phyloP scores from a whole-genome alignment of 1,140 invertebrate species.

The Nasonia giraulti region DNA sequence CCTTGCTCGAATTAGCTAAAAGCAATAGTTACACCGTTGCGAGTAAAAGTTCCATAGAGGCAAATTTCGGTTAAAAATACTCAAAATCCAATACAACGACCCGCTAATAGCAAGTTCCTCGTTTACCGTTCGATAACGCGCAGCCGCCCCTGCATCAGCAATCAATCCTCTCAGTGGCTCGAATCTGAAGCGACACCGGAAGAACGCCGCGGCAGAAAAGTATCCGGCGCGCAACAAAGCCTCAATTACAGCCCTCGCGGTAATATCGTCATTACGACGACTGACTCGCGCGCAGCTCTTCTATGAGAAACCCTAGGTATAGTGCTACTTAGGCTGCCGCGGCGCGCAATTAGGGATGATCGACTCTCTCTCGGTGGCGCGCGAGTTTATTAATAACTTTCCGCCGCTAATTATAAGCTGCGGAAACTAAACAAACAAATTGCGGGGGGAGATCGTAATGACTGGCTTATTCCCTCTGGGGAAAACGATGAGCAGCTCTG shows the following conservation, averaged over 20 bases:
- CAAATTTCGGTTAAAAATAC: conserved; percentile 3
- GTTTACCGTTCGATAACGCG: too few relatives aligned
- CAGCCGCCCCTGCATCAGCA: too few relatives aligned
- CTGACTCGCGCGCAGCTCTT: not conserved
- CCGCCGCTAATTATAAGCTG: not conserved
- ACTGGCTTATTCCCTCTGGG: too few relatives aligned
- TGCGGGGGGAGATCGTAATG: not conserved
- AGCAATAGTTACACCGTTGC: too few relatives aligned
- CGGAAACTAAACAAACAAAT: conserved; percentile 18
- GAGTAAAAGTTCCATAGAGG: not conserved
- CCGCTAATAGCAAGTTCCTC: too few relatives aligned
- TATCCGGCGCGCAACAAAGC: not conserved
- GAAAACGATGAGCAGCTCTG: too few relatives aligned
- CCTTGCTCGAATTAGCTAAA: too few relatives aligned
- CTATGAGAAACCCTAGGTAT: conserved; percentile 5
- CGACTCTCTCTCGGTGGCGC: not conserved
- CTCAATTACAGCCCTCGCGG: not conserved
- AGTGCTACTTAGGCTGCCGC: not conserved
- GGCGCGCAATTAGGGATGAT: conserved; percentile 17
- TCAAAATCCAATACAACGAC: too few relatives aligned
- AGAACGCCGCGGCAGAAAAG: too few relatives aligned
- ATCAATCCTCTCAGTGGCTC: too few relatives aligned
- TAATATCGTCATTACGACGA: conserved; percentile 3
- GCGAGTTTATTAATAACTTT: conserved; percentile 33
- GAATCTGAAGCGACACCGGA: too few relatives aligned